Evolutionary conservation across 2,797 vertebrate genomes (phyloP), one percentile per base, ranked within the genome.

Genomic region (Malacoraja senta): DNA sequence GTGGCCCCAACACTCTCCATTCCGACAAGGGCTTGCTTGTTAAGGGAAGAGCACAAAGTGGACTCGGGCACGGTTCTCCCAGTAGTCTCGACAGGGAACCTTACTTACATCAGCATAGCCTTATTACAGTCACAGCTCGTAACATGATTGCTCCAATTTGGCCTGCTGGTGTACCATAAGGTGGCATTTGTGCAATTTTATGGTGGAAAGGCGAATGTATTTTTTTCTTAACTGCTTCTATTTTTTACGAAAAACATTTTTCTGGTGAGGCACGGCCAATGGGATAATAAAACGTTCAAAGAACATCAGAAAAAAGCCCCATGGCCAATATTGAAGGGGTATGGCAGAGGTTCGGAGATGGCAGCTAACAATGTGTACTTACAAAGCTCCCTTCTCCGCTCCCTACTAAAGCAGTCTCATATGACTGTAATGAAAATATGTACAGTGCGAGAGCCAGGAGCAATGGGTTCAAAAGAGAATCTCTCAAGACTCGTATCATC

Each of bases 11-110:
- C 84, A 63, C 61, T 35, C 61, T 9, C 61, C 61, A 53, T 32
- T 44, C 61, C 17, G 32, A 88, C 84, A 88, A 88, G 61, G 58
- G 84, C 32, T 88, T 8, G 32, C 84, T 88, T 88, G 84, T 88
- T 65, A 88, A 65, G 17, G 17, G 84, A 32, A 88, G 84, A 24
- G 63, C 32, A 68, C n/a, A 0, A 63, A 19, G 21, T n/a, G 35
- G 61, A n/a, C 84, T 65, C n/a, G 53, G 8, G 29, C 58, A 86
- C 29, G n/a, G n/a, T 29, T 86, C 13, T 65, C 84, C 61, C 84
- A 68, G 84, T n/a, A 35, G 84, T 88, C 8, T 1, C 63, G 17
- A 68, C 8, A 88, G 61, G 7, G 32, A 88, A 19, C n/a, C 84
- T 88, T 65, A 88, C 68, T 68, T 88, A 68, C 15, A 35, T 35